A percentile compares a stretch with the other conserved stretches of the same genome.
Evolutionary conservation across 2,797 vertebrate genomes (phyloP).

Genomic region (Phataginus tetradactyla): DNA sequence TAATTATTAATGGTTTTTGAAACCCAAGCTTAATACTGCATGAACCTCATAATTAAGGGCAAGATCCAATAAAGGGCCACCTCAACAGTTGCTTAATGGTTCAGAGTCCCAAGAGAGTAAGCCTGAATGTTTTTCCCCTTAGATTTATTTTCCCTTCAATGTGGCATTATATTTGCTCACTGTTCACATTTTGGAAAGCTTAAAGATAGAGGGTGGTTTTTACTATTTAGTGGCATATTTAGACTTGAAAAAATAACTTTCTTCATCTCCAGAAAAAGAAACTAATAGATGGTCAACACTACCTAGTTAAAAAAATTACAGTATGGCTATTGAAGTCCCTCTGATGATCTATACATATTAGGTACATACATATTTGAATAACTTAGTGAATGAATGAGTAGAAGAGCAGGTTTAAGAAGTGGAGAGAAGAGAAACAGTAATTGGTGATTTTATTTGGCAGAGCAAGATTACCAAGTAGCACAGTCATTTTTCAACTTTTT

Average conservation of each 20-base stretch:
- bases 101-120: slow-evolving; percentile 59
- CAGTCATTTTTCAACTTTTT: slow-evolving; percentile 36
- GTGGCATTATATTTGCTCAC: slow-evolving; percentile 22
- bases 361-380: neutral
- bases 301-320: neutral
- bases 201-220: neutral
- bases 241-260: slow-evolving; percentile 18
- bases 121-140: neutral
- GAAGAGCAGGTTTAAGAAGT: slow-evolving; percentile 9
- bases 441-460: slow-evolving; percentile 21
- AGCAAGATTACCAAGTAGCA: neutral
- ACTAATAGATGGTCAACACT: neutral
- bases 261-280: slow-evolving; percentile 16
- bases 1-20: slow-evolving; percentile 80
- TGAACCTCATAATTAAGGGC: slow-evolving; percentile 69
- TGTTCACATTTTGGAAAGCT: slow-evolving; percentile 26
- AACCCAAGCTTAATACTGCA: slow-evolving; percentile 55
- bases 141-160: slow-evolving; percentile 40
- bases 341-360: neutral
- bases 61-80: slow-evolving; percentile 57
- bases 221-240: neutral
- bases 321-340: neutral
- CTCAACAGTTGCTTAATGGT: slow-evolving; percentile 57
- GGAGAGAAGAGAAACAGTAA: neutral
- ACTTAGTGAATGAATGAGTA: neutral